phyloP scores from a whole-genome alignment of 2,113 vertebrate species.

The Thomomys bottae region DNA sequence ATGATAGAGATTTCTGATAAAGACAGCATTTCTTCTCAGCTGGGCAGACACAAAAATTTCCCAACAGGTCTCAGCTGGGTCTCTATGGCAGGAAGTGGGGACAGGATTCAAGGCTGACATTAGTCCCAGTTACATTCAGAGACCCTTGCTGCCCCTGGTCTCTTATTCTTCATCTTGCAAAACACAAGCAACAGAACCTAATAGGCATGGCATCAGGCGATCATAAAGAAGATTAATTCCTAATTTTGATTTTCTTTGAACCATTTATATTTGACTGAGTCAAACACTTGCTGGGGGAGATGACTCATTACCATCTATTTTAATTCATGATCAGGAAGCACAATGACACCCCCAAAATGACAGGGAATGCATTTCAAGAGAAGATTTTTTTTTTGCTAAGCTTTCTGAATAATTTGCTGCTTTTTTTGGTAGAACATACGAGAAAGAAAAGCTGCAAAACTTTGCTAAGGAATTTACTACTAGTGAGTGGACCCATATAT shows the following conservation, averaged over 20 bases:
- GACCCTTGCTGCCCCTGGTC: background rate
- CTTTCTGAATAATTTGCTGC: slow-evolving; percentile 59
- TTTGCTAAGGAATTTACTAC: slow-evolving; percentile 3
- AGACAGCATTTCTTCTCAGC: fast-evolving
- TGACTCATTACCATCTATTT: slow-evolving; percentile 81
- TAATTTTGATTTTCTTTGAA: slow-evolving; percentile 78
- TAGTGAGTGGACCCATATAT: slow-evolving; percentile 30
- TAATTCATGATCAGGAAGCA: slow-evolving; percentile 78
- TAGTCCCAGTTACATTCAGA: background rate
- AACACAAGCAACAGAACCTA: background rate
- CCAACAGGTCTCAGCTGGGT: background rate
- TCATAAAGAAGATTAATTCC: slow-evolving; percentile 71
- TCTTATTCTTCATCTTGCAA: background rate
- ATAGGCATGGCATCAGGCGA: background rate
- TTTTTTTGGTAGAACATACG: slow-evolving; percentile 32
- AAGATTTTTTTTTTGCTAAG: slow-evolving; percentile 62
- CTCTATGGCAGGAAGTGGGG: background rate
- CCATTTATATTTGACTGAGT: slow-evolving; percentile 76
- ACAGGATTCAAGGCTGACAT: background rate
- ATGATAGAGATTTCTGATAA: background rate
- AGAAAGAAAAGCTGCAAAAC: slow-evolving; percentile 26
- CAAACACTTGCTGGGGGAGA: slow-evolving; percentile 68
- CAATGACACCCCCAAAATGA: slow-evolving; percentile 68
- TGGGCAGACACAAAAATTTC: background rate
- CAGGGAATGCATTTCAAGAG: slow-evolving; percentile 67